Base-by-base conservation (phyloP, 2,888 invertebrate genomes). In the Aelia acuminata region DNA sequence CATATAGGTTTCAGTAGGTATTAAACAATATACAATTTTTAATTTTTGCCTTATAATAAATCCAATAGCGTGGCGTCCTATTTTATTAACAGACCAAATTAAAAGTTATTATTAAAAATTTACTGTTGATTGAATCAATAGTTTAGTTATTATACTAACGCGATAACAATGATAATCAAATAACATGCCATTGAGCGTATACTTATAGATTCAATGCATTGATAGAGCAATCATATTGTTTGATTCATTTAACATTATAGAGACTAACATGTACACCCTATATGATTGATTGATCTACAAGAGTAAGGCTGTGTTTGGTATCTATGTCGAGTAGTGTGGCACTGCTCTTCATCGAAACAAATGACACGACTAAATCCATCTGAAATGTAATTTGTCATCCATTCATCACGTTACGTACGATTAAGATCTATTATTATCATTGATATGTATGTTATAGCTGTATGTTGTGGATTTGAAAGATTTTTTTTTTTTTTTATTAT, bases 201-300 rank as follows among this genome's bases (percentile, higher is more conserved):
- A 8, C 22, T 7, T 13, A 70, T 20, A 35, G 7, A n/a, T n/a
- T 53, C n/a, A n/a, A n/a, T 5, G 13, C 1, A 18, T 70, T 35
- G 31, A 70, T 18, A 70, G 11, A 20, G 63, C 31, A 20, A 20
- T 35, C 35, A 35, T 35, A 0, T 1, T 70, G 20, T 18, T 70
- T 20, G 31, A 35, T 1, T 20, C 18, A 70, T 22, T 35, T 8
- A 70, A 70, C 31, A 35, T 8, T 35, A 63, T 3, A 53, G n/a
- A 57, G 57, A 57, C 57, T 26, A 26, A 35, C 5, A 35, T 10
- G 7, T 35, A 20, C 35, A 70, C 22, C n/a, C n/a, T n/a, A n/a
- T 35, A 18, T 70, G 63, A 70, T 70, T 70, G 63, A 70, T 70
- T 31, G 63, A 70, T 70, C 18, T 31, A 70, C 63, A 70, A 35